Evolutionary conservation across 2,113 vertebrate species (phyloP), one percentile per base, ranked within the genome.

Genomic region (Psittacula cyanocephala): DNA sequence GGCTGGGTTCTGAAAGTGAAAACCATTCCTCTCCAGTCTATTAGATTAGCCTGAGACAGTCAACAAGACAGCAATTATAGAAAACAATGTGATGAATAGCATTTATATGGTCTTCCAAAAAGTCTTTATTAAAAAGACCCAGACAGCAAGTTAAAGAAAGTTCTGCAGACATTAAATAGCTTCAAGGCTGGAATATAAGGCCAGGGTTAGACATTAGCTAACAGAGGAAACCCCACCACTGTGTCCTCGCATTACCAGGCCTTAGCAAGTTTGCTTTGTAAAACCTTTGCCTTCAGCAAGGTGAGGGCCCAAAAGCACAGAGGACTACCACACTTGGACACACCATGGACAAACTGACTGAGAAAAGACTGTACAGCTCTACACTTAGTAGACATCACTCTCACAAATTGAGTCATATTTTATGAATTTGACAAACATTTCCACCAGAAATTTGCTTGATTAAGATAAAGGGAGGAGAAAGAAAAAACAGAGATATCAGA

Each of bases 41-140:
- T 86, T 75, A 95, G 83, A 96, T 91, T 70, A 83, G 55, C 47
- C 59, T 12, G 35, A 96, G 60, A 86, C 77, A 87, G 74, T 52
- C 89, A 91, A 91, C 83, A 92, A 95, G 76, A 83, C 68, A 78
- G 83, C 57, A 92, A 93, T 78, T 86, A 93, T 57, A 87, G 74
- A 92, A 86, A 84, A 74, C 0, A 0, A 87, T 0, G 3, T 47
- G 74, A 95, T 87, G 62, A 91, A 91, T 23, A 53, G 64, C 24
- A 0, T 35, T 88, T 82, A 88, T 14, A 76, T 28, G 20, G 59
- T 53, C 71, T 94, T 93, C 85, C 79, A 86, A 65, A 65, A 94
- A 70, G 46, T 49, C 87, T 80, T 77, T 74, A 92, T 11, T 91
- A 95, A 96, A 79, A 94, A 88, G 74, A 86, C 44, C 53, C 81